phyloP scores from a whole-genome alignment of 2,888 invertebrate species.

The Herminia tarsipennalis region DNA sequence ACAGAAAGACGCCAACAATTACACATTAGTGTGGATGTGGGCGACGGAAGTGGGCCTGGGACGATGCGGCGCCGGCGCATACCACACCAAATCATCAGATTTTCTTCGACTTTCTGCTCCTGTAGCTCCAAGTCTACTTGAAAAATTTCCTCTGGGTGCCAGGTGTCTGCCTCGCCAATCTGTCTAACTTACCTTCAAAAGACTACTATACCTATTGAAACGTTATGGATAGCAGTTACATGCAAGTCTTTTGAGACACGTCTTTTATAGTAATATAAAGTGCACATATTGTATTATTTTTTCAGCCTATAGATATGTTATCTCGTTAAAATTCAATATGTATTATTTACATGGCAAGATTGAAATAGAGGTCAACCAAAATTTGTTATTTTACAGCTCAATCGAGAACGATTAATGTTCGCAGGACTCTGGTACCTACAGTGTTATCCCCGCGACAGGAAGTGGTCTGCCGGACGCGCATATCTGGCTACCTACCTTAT shows the following conservation, averaged over 20 bases:
- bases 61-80: neutral
- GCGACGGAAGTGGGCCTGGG: conserved; percentile 49
- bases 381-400: conserved; percentile 24
- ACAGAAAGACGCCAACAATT: conserved; percentile 55
- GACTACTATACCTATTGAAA: no score
- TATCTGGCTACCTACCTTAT: conserved; percentile 82
- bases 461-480: conserved; percentile 74
- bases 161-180: no score
- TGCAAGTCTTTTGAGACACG: no score
- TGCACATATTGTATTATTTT: no score
- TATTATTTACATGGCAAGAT: neutral
- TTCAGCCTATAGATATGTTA: no score
- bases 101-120: neutral
- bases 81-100: neutral
- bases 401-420: conserved; percentile 42
- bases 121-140: no score
- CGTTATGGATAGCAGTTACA: no score
- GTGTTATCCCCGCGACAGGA: conserved; percentile 64
- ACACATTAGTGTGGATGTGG: conserved; percentile 48
- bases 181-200: no score
- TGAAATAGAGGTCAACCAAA: conserved; percentile 13
- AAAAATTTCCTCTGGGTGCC: no score
- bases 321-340: no score
- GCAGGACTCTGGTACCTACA: conserved; percentile 55
- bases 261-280: no score